Evolutionary conservation across 2,888 invertebrate species (phyloP).

Genomic region (Empis livida): DNA sequence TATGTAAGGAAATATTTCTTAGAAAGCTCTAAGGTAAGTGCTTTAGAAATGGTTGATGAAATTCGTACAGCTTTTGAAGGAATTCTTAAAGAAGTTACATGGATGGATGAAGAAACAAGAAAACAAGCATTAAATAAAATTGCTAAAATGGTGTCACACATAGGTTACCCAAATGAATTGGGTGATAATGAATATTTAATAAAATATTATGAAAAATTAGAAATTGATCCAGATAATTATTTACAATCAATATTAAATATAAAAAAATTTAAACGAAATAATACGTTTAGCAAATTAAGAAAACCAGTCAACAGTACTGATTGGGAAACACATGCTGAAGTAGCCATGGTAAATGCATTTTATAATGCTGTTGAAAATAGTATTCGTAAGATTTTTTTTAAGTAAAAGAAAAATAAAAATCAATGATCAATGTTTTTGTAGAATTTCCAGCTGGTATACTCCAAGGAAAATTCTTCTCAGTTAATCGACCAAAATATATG

Average conservation of each 20-base stretch:
- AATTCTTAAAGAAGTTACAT: slow-evolving; percentile 60
- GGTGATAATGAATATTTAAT: slow-evolving; percentile 60
- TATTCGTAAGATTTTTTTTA: slow-evolving; percentile 65
- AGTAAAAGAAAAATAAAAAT: too few species aligned
- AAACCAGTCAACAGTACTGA: slow-evolving; percentile 64
- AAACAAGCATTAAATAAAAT: slow-evolving; percentile 60
- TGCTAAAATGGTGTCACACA: slow-evolving; percentile 64
- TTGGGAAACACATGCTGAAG: slow-evolving; percentile 63
- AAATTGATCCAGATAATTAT: slow-evolving; percentile 49
- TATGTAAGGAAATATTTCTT: slow-evolving; percentile 74
- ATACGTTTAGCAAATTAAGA: slow-evolving; percentile 53
- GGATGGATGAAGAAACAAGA: slow-evolving; percentile 78
- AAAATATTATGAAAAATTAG: slow-evolving; percentile 60
- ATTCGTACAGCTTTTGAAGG: slow-evolving; percentile 66
- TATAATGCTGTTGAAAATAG: slow-evolving; percentile 68
- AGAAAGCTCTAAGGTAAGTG: slow-evolving; percentile 62
- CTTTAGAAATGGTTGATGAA: slow-evolving; percentile 68
- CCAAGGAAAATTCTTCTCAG: slow-evolving; percentile 83
- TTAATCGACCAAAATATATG: slow-evolving; percentile 79
- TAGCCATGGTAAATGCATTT: slow-evolving; percentile 66
- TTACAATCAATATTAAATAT: slow-evolving; percentile 58
- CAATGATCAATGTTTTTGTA: too few species aligned
- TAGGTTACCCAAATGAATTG: slow-evolving; percentile 76
- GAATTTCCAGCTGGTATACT: slow-evolving; percentile 90
- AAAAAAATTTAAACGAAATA: slow-evolving; percentile 59